Percentiles rank a stretch among this genome's conserved stretches.
Conservation (phyloP, 2,888 invertebrate genomes). For the Lobophora halterata region DNA sequence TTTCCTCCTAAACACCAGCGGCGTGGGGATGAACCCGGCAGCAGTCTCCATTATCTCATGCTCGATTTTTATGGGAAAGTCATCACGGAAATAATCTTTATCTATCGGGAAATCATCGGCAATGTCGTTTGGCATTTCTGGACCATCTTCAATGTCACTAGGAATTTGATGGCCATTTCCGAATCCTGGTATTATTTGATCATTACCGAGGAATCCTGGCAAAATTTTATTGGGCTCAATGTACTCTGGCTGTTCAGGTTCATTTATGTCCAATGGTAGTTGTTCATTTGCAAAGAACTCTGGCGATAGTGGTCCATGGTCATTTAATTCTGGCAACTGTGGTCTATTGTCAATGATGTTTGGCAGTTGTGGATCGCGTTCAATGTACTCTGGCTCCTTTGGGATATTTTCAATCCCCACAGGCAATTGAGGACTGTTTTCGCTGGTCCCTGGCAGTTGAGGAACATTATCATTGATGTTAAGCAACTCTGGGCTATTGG, state of each 20-base stretch:
- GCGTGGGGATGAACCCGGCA: conserved; percentile 56
- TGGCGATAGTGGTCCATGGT: conserved; percentile 3
- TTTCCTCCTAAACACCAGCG: conserved; percentile 48
- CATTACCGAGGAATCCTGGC: no score
- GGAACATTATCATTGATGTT: conserved; percentile 1
- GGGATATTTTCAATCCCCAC: no score
- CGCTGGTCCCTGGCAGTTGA: background rate
- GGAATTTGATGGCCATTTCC: background rate
- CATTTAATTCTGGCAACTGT: conserved; percentile 7
- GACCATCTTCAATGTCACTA: background rate
- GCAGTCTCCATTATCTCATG: conserved; percentile 69
- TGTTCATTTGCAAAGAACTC: no score
- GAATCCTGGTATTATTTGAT: no score
- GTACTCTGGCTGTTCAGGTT: background rate
- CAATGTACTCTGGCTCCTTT: conserved; percentile 4
- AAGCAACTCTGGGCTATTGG: background rate
- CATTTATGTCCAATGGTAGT: background rate
- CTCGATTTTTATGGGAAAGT: conserved; percentile 44
- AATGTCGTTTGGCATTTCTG: conserved; percentile 21
- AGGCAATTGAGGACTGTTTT: background rate
- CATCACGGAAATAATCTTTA: conserved; percentile 39
- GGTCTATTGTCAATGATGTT: background rate
- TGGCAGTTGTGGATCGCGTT: conserved; percentile 2
- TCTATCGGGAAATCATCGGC: conserved; percentile 27
- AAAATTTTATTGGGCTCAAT: background rate